Evolutionary conservation across 1,140 invertebrate species (phyloP), one percentile per base, ranked within the genome.

Genomic region (Archivesica marissinica): DNA sequence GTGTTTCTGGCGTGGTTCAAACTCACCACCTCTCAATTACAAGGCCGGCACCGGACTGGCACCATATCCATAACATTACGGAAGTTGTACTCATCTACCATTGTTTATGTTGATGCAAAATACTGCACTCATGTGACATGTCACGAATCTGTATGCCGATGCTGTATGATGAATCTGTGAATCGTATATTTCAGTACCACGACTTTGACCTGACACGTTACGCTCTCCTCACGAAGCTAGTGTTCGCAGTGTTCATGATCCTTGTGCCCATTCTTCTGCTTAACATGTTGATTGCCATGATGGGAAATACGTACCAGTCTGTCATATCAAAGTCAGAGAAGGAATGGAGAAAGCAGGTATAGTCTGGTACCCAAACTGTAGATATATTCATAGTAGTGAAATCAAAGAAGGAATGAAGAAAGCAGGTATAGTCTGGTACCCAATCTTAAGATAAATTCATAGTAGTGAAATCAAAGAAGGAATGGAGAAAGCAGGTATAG

Each of bases 301-400:
- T 95, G 94, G 95, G 95, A 41, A 95, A 95, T 88, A 95, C 95
- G 0, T 95, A 95, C 90, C 93, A 94, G 35, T 90, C 91, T 72
- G 98, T 99, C 66, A 99, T 99, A 83, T 97, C 98, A 92, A 98
- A 99, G 92, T 99, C 98, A 61, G 98, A 99, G 93, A 99, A 99
- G 93, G 98, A 99, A 93, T 99, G 98, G 97, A 96, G 99, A 92
- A 99, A 99, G 94, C 98, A 99, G 95, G 97, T 98, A 92, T n/a
- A n/a, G n/a, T n/a, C n/a, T n/a, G n/a, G n/a, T n/a, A n/a, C n/a
- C 92, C 39, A 28, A 47, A 13, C 25, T 38, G 17, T 66, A n/a
- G n/a, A n/a, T n/a, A n/a, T n/a, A n/a, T 33, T 20, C 20, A 30
- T 66, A 1, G 33, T 66, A 66, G 61, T 33, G 2, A 98, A 99